A percentile compares a stretch with the other conserved stretches of the same genome.
Evolutionary conservation across 2,113 vertebrate genomes (phyloP).

Genomic region (Scytalopus superciliaris): DNA sequence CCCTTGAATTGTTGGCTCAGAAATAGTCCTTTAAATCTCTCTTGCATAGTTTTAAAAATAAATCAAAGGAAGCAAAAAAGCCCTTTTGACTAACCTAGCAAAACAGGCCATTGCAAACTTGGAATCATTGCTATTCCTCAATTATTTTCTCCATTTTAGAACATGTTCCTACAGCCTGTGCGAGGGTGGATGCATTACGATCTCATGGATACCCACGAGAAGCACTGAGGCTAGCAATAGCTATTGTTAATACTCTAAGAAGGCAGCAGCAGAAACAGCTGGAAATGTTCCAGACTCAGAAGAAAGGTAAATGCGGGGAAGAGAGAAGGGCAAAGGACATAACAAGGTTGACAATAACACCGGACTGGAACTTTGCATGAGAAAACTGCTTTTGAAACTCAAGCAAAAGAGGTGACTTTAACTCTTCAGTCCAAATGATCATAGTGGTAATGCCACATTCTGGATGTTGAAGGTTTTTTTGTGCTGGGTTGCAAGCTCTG

Average conservation of each 20-base stretch:
- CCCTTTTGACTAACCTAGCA: background rate
- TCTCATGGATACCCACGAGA: constrained; percentile 93
- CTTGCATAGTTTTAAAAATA: constrained; percentile 18
- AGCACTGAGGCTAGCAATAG: constrained; percentile 89
- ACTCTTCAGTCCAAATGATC: background rate
- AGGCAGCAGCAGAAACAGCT: constrained; percentile 91
- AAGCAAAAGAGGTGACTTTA: background rate
- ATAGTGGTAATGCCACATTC: background rate
- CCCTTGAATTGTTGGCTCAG: constrained; percentile 55
- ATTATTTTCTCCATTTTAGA: constrained; percentile 73
- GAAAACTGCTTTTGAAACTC: constrained; percentile 20
- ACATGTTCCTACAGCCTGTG: constrained; percentile 93
- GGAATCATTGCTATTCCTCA: constrained; percentile 5
- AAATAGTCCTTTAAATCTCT: constrained; percentile 43
- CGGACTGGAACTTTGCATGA: background rate
- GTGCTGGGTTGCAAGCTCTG: background rate
- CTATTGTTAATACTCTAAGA: constrained; percentile 90
- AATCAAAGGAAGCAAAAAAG: background rate
- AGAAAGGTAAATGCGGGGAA: constrained; percentile 82
- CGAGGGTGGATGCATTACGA: constrained; percentile 89
- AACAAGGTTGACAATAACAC: background rate
- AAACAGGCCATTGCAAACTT: background rate
- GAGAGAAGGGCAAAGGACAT: constrained; percentile 3
- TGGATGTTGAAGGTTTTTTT: background rate
- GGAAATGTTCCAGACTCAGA: constrained; percentile 87